Evolutionary conservation across 1,140 invertebrate species (phyloP), one percentile per base, ranked within the genome.

Genomic region (Brachionus rotundiformis): DNA sequence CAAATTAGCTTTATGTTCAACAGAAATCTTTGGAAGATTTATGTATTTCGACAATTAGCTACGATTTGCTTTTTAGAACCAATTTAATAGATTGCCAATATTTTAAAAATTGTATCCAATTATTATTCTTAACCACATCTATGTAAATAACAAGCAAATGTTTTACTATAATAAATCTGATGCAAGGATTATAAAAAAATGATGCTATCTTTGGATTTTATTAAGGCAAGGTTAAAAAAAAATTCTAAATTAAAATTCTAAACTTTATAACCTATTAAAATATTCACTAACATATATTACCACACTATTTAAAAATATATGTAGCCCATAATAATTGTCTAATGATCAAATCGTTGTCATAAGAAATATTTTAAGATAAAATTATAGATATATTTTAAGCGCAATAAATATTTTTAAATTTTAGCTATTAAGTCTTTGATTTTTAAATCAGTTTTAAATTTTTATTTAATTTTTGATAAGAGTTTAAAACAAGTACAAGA

Each of bases 391-490:
- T n/a, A n/a, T n/a, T n/a, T n/a, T 16, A 54, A 19, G 16, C 0
- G 16, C 19, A 0, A 54, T 54, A 54, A 8, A 19, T 54, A 19
- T 54, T 54, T 54, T 7, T 16, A 54, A 54, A 25, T 7, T 19
- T 16, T 19, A 54, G 47, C 47, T 19, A 54, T 54, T 54, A 54
- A 54, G 16, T 16, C 47, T 54, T 19, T 19, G 47, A 54, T 19
- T 54, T 54, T 54, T 54, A 54, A 54, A 19, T 54, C 47, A 54
- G 23, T 54, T 54, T 54, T 19, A 19, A 54, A 19, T 1, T 49
- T 49, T 49, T 49, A 54, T 54, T 54, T 54, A 19, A 54, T 54
- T 54, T 54, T 54, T 54, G 47, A 54, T 54, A 54, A 54, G 3
- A 54, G 23, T 8, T 54, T 54, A 19, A 54, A 54, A 16, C 23